phyloP scores from a whole-genome alignment of 2,888 invertebrate genomes.

The Chelonus formosanus region DNA sequence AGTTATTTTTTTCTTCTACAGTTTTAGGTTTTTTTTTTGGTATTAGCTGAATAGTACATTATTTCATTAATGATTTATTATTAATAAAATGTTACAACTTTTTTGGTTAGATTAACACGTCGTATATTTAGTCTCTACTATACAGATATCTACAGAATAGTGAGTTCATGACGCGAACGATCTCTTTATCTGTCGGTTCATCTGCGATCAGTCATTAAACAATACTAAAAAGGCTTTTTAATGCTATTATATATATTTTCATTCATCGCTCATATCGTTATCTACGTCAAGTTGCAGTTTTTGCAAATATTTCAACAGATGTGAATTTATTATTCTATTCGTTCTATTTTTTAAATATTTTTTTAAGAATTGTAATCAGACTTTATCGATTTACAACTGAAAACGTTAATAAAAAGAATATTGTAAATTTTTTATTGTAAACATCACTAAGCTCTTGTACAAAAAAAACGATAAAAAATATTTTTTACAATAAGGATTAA shows the following conservation, averaged over 20 bases:
- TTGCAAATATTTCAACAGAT: too few species aligned
- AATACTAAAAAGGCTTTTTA: not conserved
- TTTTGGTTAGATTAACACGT: slow-evolving; percentile 55
- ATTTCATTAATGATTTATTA: slow-evolving; percentile 48
- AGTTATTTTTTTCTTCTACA: slow-evolving; percentile 12
- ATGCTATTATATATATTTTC: not conserved
- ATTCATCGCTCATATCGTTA: slow-evolving; percentile 1
- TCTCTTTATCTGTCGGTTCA: too few species aligned
- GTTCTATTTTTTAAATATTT: too few species aligned
- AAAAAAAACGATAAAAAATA: too few species aligned
- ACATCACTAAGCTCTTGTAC: too few species aligned
- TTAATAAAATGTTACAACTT: slow-evolving; percentile 58
- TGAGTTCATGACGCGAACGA: slow-evolving; percentile 55
- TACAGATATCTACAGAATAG: slow-evolving; percentile 64
- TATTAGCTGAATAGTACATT: slow-evolving; percentile 42
- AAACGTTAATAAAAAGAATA: too few species aligned
- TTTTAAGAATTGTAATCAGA: too few species aligned
- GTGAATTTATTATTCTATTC: too few species aligned
- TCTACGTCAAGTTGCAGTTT: not conserved
- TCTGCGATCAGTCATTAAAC: too few species aligned
- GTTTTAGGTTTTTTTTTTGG: slow-evolving; percentile 40
- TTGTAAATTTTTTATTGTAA: too few species aligned
- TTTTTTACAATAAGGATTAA: too few species aligned
- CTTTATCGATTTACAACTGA: too few species aligned
- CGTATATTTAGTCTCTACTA: slow-evolving; percentile 57